phyloP scores from a whole-genome alignment of 2,888 invertebrate genomes.

The Cynaeus angustus region DNA sequence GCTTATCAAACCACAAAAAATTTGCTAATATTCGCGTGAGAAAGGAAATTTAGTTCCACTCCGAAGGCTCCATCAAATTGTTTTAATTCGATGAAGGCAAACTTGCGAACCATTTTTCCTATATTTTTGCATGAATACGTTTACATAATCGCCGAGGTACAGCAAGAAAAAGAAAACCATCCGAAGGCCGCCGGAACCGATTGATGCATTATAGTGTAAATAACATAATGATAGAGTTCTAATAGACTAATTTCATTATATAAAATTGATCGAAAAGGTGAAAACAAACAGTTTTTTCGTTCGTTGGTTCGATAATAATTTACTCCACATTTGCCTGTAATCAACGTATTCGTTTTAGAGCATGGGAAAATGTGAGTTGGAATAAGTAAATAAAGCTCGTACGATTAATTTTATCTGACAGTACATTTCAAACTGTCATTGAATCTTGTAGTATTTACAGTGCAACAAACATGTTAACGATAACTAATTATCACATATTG shows the following conservation, averaged over 20 bases:
- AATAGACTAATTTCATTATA: neutral
- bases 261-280: neutral
- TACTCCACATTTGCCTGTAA: neutral
- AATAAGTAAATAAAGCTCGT: neutral
- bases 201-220: neutral
- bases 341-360: neutral
- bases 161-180: neutral
- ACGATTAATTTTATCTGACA: slow-evolving; percentile 4
- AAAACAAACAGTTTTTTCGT: neutral
- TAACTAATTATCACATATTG: slow-evolving; percentile 22
- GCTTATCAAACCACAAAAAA: slow-evolving; percentile 44
- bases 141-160: neutral
- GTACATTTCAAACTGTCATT: slow-evolving; percentile 9
- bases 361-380: slow-evolving; percentile 1
- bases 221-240: neutral
- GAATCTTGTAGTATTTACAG: slow-evolving; percentile 10
- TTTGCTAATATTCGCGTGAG: slow-evolving; percentile 49
- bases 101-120: neutral
- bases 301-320: too few relatives aligned
- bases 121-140: slow-evolving; percentile 5
- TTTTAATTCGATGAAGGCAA: slow-evolving; percentile 26
- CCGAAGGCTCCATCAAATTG: slow-evolving; percentile 35
- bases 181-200: neutral
- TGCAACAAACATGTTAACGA: slow-evolving; percentile 12
- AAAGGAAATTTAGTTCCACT: slow-evolving; percentile 49